A percentile compares a stretch with the other conserved stretches of the same genome.
These are phyloP conservation scores for Phallusia fumigata DNA, from an alignment of 23 tunicate genomes.

Conservation along the genomic window DNA sequence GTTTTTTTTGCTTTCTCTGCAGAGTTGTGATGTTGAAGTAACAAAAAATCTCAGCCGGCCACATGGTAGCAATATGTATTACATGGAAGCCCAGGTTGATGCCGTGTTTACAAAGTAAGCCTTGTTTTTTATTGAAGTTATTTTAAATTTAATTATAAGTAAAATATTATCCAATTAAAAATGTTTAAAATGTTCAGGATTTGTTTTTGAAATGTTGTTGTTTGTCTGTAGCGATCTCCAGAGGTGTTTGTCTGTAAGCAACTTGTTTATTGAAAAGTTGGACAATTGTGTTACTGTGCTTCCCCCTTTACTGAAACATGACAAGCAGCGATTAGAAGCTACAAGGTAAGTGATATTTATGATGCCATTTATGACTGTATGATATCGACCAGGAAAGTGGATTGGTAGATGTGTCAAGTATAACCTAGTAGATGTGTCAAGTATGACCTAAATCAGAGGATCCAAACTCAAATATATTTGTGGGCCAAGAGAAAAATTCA, in stretches of 20 bases:
- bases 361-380: too few species aligned
- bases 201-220: conserved; percentile 25
- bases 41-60: conserved; percentile 73
- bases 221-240: conserved; percentile 45
- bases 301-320: conserved; percentile 45
- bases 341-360: conserved; percentile 28
- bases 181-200: conserved; percentile 16
- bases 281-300: conserved; percentile 27
- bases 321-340: conserved; percentile 52
- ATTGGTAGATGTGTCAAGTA: too few species aligned
- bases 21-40: conserved; percentile 57
- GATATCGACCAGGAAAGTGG: too few species aligned
- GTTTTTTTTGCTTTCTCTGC: too few species aligned
- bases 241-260: conserved; percentile 59
- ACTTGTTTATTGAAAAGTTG: conserved; percentile 27
- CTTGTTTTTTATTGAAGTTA: too few species aligned
- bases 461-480: too few species aligned
- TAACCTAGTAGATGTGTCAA: too few species aligned
- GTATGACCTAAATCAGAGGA: too few species aligned
- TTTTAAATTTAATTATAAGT: too few species aligned
- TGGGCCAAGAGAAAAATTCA: too few species aligned
- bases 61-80: conserved; percentile 9
- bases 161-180: too few species aligned
- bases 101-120: conserved; percentile 7
- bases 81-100: conserved; percentile 28